These are phyloP conservation scores for Busseola fusca DNA, from an alignment of 2,888 invertebrate species.

Conservation along the genomic window DNA sequence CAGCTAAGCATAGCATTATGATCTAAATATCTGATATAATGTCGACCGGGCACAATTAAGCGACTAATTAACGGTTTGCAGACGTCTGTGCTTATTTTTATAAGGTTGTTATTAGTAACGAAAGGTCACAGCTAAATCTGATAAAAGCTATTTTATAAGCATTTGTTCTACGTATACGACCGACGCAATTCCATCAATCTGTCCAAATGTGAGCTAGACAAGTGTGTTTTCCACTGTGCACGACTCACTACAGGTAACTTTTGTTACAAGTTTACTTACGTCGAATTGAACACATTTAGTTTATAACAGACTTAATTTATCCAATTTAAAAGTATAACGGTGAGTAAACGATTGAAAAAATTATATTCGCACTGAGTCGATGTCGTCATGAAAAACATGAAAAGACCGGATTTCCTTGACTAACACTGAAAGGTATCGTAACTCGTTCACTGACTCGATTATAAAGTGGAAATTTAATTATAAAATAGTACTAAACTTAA, in stretches of 20 bases:
- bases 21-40: constrained; percentile 35
- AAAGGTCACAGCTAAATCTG: constrained; percentile 76
- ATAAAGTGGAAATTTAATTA: constrained; percentile 85
- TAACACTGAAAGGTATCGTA: constrained; percentile 68
- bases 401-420: constrained; percentile 67
- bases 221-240: constrained; percentile 71
- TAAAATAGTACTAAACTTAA: constrained; percentile 84
- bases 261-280: constrained; percentile 19
- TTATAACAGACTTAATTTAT: not conserved
- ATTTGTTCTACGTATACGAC: constrained; percentile 77
- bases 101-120: constrained; percentile 67
- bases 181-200: constrained; percentile 78
- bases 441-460: constrained; percentile 78
- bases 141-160: constrained; percentile 80
- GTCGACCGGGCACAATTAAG: constrained; percentile 47
- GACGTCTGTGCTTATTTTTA: constrained; percentile 57
- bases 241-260: constrained; percentile 53
- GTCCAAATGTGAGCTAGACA: constrained; percentile 74
- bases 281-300: constrained; percentile 1
- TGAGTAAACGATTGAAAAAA: not conserved
- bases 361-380: not conserved
- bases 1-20: not conserved
- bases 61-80: constrained; percentile 48
- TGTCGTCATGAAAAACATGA: constrained; percentile 48
- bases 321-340: not conserved